Percentiles rank a stretch among this genome's conserved stretches.
Evolutionary conservation across 2,113 vertebrate species (phyloP).

Genomic region (Apodemus speciosus): DNA sequence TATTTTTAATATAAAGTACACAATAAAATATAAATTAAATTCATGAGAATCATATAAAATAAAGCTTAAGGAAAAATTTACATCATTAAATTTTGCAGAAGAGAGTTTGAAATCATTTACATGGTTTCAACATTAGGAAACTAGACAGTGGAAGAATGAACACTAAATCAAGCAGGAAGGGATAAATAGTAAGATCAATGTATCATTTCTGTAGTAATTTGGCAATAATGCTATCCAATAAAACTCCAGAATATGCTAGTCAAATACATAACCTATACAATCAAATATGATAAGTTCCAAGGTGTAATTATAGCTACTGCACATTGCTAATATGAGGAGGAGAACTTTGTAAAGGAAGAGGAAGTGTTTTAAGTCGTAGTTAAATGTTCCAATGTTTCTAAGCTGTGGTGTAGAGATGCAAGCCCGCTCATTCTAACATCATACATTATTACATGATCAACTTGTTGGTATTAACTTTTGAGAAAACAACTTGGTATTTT

Average conservation of each 20-base stretch:
- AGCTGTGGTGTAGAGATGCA: background rate
- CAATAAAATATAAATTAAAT: background rate
- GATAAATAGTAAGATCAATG: background rate
- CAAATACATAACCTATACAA: background rate
- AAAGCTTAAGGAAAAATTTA: background rate
- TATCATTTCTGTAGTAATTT: background rate
- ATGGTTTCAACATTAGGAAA: background rate
- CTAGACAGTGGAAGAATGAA: background rate
- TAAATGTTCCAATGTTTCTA: background rate
- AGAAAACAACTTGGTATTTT: background rate
- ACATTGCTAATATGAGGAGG: rapidly evolving
- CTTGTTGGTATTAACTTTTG: background rate
- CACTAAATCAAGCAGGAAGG: background rate
- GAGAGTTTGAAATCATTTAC: background rate
- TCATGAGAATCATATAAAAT: background rate
- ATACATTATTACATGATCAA: background rate
- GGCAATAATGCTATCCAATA: background rate
- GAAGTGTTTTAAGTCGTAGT: background rate
- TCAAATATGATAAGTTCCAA: background rate
- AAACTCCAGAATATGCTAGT: background rate
- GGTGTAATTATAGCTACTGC: background rate
- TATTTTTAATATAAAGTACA: background rate
- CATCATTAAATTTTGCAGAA: background rate
- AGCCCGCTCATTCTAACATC: background rate
- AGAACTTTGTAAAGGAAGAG: background rate